These are phyloP conservation scores for Periophthalmus magnuspinnatus DNA, from an alignment of 2,797 vertebrate genomes.

Conservation along the genomic window DNA sequence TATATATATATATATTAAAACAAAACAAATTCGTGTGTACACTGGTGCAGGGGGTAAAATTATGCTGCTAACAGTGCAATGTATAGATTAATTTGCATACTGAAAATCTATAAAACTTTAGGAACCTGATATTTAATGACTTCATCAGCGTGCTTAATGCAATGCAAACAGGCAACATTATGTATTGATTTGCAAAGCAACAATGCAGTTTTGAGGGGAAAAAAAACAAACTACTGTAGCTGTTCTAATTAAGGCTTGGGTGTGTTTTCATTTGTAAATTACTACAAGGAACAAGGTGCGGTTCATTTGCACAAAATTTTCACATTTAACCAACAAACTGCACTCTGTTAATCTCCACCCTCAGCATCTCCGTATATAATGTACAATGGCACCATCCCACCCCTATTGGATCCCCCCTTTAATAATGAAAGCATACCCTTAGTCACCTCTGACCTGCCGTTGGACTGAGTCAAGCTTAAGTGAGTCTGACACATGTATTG, in stretches of 20 bases:
- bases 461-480: conserved; percentile 3
- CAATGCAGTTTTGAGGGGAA: background rate
- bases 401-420: background rate
- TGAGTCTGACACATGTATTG: conserved; percentile 1
- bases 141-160: background rate
- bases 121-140: background rate
- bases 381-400: background rate
- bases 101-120: background rate
- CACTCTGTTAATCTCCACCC: background rate
- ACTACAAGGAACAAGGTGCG: background rate
- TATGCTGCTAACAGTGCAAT: background rate
- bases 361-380: background rate
- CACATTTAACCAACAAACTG: background rate
- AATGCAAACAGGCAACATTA: background rate
- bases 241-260: background rate
- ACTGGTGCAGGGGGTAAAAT: background rate
- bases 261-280: conserved; percentile 3
- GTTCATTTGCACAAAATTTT: background rate
- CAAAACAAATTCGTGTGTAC: background rate
- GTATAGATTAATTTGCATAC: background rate
- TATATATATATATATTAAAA: no score
- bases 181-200: conserved; percentile 1
- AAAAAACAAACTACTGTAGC: background rate
- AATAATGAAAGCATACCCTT: background rate
- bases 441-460: background rate